phyloP scores from a whole-genome alignment of 2,113 vertebrate species.

The Pseudorasbora parva region DNA sequence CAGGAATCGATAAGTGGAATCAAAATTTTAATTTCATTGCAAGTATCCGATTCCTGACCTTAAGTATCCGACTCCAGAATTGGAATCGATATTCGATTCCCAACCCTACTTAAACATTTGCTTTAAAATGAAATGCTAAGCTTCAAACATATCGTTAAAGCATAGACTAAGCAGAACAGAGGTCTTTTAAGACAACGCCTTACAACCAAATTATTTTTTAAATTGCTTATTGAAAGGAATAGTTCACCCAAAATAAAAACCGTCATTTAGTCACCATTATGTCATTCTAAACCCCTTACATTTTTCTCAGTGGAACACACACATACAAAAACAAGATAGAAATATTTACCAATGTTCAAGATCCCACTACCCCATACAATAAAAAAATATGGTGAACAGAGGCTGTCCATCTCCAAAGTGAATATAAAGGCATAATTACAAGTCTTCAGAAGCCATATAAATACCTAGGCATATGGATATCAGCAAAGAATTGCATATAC shows the following conservation, averaged over 20 bases:
- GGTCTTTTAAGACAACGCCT: not conserved
- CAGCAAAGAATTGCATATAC: too few relatives aligned
- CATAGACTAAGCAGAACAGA: not conserved
- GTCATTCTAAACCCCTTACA: not conserved
- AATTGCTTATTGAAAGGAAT: not conserved
- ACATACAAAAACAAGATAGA: not conserved
- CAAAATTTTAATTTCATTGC: too few relatives aligned
- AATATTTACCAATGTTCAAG: not conserved
- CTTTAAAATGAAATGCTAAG: not conserved
- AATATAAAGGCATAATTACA: not conserved
- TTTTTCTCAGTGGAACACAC: not conserved
- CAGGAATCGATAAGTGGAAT: too few relatives aligned
- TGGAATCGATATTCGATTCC: too few relatives aligned
- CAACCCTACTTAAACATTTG: not conserved
- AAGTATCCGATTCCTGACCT: too few relatives aligned
- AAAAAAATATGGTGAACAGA: not conserved
- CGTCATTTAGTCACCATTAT: not conserved
- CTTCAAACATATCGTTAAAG: not conserved
- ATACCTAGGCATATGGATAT: not conserved
- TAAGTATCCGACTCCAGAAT: too few relatives aligned
- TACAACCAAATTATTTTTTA: not conserved
- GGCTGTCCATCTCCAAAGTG: not conserved
- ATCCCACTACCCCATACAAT: not conserved
- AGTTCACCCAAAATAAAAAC: conserved; percentile 9
- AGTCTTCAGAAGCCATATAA: not conserved